Evolutionary conservation across 2,888 invertebrate genomes (phyloP).

Genomic region (Thysanoteuthis rhombus): DNA sequence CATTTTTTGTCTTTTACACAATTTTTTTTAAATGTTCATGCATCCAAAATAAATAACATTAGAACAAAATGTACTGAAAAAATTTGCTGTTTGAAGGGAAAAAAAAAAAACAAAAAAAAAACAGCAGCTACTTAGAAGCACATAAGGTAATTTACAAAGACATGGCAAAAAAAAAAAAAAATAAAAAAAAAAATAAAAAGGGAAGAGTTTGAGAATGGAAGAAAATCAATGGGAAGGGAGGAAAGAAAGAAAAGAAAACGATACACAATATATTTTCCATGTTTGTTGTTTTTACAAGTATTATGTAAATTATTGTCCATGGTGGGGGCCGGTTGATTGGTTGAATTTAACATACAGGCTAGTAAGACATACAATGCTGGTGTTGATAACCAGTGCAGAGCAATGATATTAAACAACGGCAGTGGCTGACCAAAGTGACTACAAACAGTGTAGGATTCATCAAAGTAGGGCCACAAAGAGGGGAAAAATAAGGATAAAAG

Average conservation of each 20-base stretch:
- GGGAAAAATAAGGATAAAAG: background rate
- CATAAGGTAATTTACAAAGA: background rate
- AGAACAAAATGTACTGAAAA: background rate
- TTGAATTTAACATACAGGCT: conserved; percentile 29
- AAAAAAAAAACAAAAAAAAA: background rate
- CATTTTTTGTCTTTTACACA: background rate
- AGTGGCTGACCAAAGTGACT: conserved; percentile 23
- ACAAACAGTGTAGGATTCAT: background rate
- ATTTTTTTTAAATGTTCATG: conserved; percentile 20
- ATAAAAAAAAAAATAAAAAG: background rate
- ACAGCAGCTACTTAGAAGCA: background rate
- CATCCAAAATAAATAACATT: conserved; percentile 27
- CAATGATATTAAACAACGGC: conserved; percentile 23
- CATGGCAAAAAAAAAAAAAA: background rate
- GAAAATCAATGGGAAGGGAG: conserved; percentile 13
- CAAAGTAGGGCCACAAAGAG: conserved; percentile 15
- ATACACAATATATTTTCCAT: conserved; percentile 21
- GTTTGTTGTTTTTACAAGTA: conserved; percentile 24
- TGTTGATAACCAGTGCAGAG: conserved; percentile 18
- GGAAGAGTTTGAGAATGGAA: conserved; percentile 1
- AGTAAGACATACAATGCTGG: conserved; percentile 20
- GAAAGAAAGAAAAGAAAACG: conserved; percentile 27
- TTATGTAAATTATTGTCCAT: conserved; percentile 1
- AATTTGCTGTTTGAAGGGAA: background rate
- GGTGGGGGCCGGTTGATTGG: conserved; percentile 1